Evolutionary conservation across 2,113 vertebrate species (phyloP).

Genomic region (Zosterops japonicus): DNA sequence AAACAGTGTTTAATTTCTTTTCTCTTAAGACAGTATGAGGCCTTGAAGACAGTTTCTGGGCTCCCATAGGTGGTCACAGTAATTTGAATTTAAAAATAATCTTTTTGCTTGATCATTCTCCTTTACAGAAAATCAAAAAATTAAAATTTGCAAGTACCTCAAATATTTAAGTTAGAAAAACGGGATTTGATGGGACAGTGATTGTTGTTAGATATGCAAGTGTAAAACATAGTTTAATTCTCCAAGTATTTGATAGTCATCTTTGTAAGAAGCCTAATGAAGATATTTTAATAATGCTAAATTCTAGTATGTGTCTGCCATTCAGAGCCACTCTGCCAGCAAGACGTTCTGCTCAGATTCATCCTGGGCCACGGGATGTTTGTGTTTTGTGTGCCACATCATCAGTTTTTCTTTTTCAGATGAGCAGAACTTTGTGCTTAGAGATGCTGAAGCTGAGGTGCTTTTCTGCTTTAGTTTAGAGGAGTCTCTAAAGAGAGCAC

Average conservation of each 20-base stretch:
- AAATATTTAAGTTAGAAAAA: background rate
- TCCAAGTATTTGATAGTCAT: background rate
- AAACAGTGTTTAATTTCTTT: too few relatives aligned
- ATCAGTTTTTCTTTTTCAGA: slow-evolving; percentile 74
- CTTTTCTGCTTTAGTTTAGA: slow-evolving; percentile 94
- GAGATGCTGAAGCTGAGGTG: slow-evolving; percentile 94
- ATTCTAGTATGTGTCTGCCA: background rate
- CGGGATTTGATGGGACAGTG: background rate
- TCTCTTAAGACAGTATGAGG: background rate
- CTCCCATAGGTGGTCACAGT: background rate
- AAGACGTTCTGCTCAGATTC: background rate
- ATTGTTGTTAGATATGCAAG: background rate
- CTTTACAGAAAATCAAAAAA: background rate
- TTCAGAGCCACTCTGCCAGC: background rate
- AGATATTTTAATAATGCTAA: background rate
- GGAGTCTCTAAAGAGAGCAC: slow-evolving; percentile 91
- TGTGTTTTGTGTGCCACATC: background rate
- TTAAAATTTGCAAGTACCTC: background rate
- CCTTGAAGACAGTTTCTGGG: background rate
- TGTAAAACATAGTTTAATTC: background rate
- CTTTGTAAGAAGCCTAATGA: background rate
- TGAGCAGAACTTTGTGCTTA: slow-evolving; percentile 86
- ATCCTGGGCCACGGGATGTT: background rate
- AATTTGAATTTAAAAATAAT: background rate
- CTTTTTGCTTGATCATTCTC: background rate